Evolutionary conservation across 2,888 invertebrate species (phyloP).

Genomic region (Drosophila fungiperda): DNA sequence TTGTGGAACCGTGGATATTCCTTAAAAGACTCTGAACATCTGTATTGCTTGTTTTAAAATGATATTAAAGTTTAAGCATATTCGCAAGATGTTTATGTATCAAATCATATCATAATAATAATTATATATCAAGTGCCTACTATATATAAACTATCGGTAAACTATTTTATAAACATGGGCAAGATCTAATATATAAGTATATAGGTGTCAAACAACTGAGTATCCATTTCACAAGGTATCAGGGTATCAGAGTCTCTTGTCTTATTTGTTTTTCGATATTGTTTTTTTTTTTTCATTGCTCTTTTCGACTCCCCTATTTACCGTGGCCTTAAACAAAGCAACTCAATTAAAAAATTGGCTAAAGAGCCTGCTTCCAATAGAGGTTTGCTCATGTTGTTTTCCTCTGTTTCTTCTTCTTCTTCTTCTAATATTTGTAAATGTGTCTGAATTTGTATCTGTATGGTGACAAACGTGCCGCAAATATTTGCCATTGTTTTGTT

Average conservation of each 20-base stretch:
- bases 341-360: constrained; percentile 51
- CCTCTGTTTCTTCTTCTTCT: background rate
- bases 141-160: background rate
- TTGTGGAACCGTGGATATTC: background rate
- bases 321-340: constrained; percentile 36
- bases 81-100: background rate
- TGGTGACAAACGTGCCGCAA: constrained; percentile 60
- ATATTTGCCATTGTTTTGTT: constrained; percentile 66
- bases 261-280: constrained; percentile 7
- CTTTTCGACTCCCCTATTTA: constrained; percentile 17
- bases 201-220: background rate
- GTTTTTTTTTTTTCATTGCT: constrained; percentile 4
- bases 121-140: constrained; percentile 5
- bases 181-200: background rate
- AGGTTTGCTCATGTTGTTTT: constrained; percentile 19
- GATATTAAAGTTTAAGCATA: background rate
- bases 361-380: constrained; percentile 15
- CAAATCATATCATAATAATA: constrained; percentile 11
- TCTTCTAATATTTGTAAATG: background rate
- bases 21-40: background rate
- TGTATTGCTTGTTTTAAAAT: background rate
- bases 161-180: constrained; percentile 10
- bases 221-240: background rate
- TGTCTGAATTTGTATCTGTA: constrained; percentile 3
- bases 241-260: constrained; percentile 19